These are phyloP conservation scores for Philhelius pedissequus DNA, from an alignment of 2,888 invertebrate genomes.

Conservation along the genomic window DNA sequence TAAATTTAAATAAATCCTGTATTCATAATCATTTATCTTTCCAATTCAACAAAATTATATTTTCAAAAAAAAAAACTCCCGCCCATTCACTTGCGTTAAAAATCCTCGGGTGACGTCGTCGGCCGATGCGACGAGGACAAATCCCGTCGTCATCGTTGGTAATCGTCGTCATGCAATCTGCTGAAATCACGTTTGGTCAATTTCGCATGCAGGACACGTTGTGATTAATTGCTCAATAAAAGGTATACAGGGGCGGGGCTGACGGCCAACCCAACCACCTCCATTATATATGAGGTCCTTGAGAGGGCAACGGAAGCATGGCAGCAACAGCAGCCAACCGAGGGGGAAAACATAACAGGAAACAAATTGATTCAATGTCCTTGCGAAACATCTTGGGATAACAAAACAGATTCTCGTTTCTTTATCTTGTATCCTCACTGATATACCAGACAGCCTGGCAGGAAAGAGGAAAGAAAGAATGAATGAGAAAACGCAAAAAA, in stretches of 20 bases:
- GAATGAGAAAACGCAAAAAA: constrained; percentile 38
- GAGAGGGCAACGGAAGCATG: neutral
- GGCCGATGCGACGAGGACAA: neutral
- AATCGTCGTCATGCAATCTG: constrained; percentile 66
- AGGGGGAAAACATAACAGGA: constrained; percentile 44
- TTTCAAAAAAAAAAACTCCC: constrained; percentile 55
- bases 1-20: constrained; percentile 56
- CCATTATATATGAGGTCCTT: neutral
- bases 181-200: constrained; percentile 73
- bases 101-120: constrained; percentile 40
- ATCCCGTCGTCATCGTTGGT: constrained; percentile 61
- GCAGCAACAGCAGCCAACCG: neutral
- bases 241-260: constrained; percentile 41
- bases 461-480: constrained; percentile 43
- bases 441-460: constrained; percentile 64
- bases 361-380: constrained; percentile 69
- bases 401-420: constrained; percentile 3
- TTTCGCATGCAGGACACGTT: constrained; percentile 74
- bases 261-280: neutral
- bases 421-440: constrained; percentile 29
- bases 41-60: constrained; percentile 30
- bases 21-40: constrained; percentile 26
- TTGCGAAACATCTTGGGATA: constrained; percentile 50
- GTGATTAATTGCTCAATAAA: constrained; percentile 74
- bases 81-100: constrained; percentile 46